Base-by-base conservation (phyloP, 2,113 vertebrate genomes). In the Limnothrissa miodon region DNA sequence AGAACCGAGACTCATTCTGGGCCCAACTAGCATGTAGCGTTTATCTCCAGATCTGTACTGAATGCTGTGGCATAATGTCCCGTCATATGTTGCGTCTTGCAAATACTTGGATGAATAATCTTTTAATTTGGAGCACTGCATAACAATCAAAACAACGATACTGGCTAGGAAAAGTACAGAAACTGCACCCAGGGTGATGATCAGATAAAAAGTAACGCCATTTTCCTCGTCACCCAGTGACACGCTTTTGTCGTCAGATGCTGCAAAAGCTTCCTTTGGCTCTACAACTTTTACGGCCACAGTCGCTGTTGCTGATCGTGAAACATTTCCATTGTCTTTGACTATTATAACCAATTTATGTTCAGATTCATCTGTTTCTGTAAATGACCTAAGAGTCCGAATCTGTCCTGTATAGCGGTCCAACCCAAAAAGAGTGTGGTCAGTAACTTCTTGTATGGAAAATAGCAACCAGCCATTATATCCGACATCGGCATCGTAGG, bases 41-140 rank as follows among this genome's bases (percentile, higher is more conserved):
- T 91, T 91, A 81, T 91, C 89, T 86, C 87, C 89, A 25, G 89
- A 89, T 87, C 88, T 86, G 85, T 90, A 91, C 84, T 90, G 87
- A 25, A 90, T 89, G 80, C 90, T 90, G 86, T 89, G 87, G 83
- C 85, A 90, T 21, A 90, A 66, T 74, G 87, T 89, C 70, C 88
- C 87, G 45, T 86, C 85, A 78, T 87, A 87, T 78, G 80, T 70
- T 33, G 78, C 2, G 8, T 90, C 88, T 82, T 87, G 85, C 78
- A 86, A 83, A 86, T 83, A 86, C n/a, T 88, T 89, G 13, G 83
- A 82, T 0, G 83, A 87, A 83, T 85, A 84, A 51, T 87, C 86
- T 82, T 82, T 39, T 33, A 84, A 23, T 87, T 87, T 90, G 39
- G 87, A 88, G 81, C 89, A 90, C 83, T 89, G 87, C 88, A 90